A percentile compares a stretch with the other conserved stretches of the same genome.
phyloP scores from a whole-genome alignment of 1,140 invertebrate genomes.

The Delia radicum region DNA sequence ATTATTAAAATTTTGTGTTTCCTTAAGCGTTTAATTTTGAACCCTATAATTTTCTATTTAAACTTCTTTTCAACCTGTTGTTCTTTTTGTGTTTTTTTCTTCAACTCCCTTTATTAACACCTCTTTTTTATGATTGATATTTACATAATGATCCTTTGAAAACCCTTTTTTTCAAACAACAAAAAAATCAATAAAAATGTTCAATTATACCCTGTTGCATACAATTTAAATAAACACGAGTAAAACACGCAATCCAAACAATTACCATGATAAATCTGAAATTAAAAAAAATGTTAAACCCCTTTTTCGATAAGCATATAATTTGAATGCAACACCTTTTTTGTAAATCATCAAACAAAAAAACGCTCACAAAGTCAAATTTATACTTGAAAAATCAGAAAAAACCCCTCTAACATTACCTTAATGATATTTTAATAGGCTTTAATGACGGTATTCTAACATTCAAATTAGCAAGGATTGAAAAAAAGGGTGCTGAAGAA shows the following conservation, averaged over 20 bases:
- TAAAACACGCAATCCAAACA: background rate
- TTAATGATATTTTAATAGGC: background rate
- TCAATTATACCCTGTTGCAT: background rate
- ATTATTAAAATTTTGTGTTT: no score
- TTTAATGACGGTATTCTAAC: background rate
- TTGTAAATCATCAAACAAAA: background rate
- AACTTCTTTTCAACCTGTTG: background rate
- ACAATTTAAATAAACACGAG: background rate
- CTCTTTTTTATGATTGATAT: background rate
- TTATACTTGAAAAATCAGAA: no score
- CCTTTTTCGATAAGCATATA: background rate
- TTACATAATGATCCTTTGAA: background rate
- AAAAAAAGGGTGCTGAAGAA: background rate
- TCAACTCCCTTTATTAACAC: background rate
- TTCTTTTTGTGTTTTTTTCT: background rate
- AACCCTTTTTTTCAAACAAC: background rate
- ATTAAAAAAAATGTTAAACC: background rate
- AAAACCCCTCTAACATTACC: no score
- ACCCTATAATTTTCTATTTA: background rate
- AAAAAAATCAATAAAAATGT: background rate
- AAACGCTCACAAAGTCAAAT: no score
- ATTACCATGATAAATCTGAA: background rate
- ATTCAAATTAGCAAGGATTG: background rate
- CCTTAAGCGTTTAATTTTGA: no score
- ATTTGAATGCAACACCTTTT: background rate